Base-by-base conservation (phyloP, 1,140 invertebrate species). In the Drusus annulatus region DNA sequence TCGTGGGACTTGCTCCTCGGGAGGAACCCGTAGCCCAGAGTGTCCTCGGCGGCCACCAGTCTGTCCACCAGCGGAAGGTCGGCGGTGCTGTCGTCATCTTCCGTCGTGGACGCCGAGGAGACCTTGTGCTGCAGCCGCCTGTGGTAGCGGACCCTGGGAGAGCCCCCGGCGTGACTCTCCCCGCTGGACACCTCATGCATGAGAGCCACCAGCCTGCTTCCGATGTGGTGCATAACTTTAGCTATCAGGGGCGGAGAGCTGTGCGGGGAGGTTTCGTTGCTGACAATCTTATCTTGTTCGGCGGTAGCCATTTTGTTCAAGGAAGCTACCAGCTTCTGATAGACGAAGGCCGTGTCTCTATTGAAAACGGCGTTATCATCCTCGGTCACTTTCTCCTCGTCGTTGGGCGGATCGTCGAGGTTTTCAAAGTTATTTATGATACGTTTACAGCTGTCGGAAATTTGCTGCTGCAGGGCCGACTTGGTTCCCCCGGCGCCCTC, bases 171-270 rank as follows among this genome's bases (percentile, higher is more conserved):
- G 80, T 89, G 88, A 50, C 88, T 89, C 60, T 93, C 92, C 31
- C 94, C 94, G 78, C 93, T 95, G 17, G 94, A 95, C 3, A 97
- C 96, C 85, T 98, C 96, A 85, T 97, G 96, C 97, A 98, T 98
- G 36, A 98, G 88, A 0, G 96, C 95, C 2, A 97, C 95, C 36
- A 98, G 87, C n/a, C 96, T 88, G 56, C 95, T 95, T 1, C 96
- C 95, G 58, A 98, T 98, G 83, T 98, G 96, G 80, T 96, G 94
- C 95, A 97, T 96, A 0, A 97, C 96, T 90, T 97, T 96, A 13
- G 95, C 95, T 58, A 97, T 94, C n/a, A 97, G 86, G 0, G 96
- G 95, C 0, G 96, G 96, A 1, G 95, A 96, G 60, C 93, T 94
- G 84, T 94, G 93, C 0, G 93, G 92, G 0, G 91, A 89, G 16